Evolutionary conservation across 1,140 invertebrate genomes (phyloP).

Genomic region (Periplaneta americana): DNA sequence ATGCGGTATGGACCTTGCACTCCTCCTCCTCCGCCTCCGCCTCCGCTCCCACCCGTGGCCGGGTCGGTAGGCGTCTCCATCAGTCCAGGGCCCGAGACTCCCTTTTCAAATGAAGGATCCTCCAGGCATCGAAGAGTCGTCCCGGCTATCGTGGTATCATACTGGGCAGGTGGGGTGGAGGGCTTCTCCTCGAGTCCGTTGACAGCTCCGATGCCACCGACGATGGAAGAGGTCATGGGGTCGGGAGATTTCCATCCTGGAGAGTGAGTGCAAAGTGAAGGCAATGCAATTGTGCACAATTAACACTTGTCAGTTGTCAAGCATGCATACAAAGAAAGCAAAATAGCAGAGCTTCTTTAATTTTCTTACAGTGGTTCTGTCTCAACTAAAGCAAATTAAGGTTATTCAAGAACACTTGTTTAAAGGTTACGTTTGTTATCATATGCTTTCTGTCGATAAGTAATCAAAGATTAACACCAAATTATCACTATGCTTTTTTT

Average conservation of each 20-base stretch:
- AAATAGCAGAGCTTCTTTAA: background rate
- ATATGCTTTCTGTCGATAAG: too few relatives aligned
- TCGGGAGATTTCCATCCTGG: conserved; percentile 42
- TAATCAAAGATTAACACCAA: too few relatives aligned
- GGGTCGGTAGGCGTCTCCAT: background rate
- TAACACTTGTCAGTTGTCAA: background rate
- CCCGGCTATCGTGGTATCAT: conserved; percentile 33
- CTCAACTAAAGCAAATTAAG: too few relatives aligned
- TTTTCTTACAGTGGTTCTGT: too few relatives aligned
- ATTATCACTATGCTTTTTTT: too few relatives aligned
- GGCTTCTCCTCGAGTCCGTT: conserved; percentile 41
- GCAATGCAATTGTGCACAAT: background rate
- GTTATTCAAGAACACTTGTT: too few relatives aligned
- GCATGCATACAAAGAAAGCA: background rate
- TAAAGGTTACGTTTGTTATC: too few relatives aligned
- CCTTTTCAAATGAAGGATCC: conserved; percentile 47
- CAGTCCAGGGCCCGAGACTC: conserved; percentile 28
- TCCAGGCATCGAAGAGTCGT: conserved; percentile 46
- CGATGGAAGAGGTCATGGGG: conserved; percentile 38
- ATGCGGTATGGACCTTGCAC: conserved; percentile 29
- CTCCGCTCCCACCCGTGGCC: background rate
- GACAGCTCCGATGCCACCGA: conserved; percentile 38
- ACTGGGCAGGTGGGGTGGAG: conserved; percentile 23
- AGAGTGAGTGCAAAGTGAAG: conserved; percentile 19
- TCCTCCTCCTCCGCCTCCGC: background rate